A percentile compares a stretch with the other conserved stretches of the same genome.
phyloP scores from a whole-genome alignment of 64 coral and sea anemone species.

The Astreopora myriophthalma region DNA sequence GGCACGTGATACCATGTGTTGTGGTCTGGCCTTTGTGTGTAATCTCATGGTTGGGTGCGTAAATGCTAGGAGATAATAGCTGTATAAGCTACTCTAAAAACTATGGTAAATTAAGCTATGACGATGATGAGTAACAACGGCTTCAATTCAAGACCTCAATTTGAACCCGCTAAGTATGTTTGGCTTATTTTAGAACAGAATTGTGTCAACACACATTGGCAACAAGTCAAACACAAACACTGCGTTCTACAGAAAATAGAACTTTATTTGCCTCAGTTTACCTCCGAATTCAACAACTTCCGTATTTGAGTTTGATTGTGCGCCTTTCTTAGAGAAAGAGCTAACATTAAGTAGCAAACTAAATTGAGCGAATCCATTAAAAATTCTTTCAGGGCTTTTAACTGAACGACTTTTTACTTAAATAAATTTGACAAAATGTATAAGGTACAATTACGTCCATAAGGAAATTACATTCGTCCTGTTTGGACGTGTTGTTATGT shows the following conservation, averaged over 20 bases:
- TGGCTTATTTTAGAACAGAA: too few relatives aligned
- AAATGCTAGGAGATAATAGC: too few relatives aligned
- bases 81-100: too few relatives aligned
- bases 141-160: too few relatives aligned
- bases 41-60: too few relatives aligned
- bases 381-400: neutral
- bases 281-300: neutral
- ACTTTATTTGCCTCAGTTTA: slow-evolving; percentile 14
- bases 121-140: too few relatives aligned
- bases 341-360: neutral
- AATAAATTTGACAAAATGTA: neutral
- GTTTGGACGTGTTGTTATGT: neutral
- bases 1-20: too few relatives aligned
- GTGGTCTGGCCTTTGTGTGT: too few relatives aligned
- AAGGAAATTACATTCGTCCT: neutral
- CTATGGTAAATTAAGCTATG: too few relatives aligned
- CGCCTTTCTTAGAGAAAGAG: neutral
- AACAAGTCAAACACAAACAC: neutral
- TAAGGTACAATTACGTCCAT: neutral
- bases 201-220: too few relatives aligned
- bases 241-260: slow-evolving; percentile 35
- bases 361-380: neutral
- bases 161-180: too few relatives aligned
- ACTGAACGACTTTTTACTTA: too few relatives aligned
- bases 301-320: neutral